Base-by-base conservation (phyloP, 2,797 vertebrate genomes). In the Cossypha heuglini region DNA sequence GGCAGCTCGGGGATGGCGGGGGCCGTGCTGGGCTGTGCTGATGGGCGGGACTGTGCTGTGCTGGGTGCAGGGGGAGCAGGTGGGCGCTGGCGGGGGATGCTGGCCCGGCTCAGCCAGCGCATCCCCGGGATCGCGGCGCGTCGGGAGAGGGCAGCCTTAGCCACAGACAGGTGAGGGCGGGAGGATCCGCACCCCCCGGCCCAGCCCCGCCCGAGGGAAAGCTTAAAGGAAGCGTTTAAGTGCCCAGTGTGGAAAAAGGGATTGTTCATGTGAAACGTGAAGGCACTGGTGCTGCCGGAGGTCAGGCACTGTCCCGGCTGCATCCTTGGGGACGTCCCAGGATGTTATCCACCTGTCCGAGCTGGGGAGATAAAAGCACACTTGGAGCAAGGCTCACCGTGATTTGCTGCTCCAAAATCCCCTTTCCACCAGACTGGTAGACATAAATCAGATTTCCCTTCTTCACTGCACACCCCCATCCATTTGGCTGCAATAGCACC, bases 141-240 rank as follows among this genome's bases (percentile, higher is more conserved):
- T 94, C 96, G 26, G 92, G 87, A 97, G 97, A 96, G 94, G 97
- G 97, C 96, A 95, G 64, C 78, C 95, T 95, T 68, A 3, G 13
- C 96, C 66, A 0, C 24, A 0, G 29, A 59, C 13, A 35, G 80
- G 45, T 31, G 55, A 67, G 48, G 35, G 48, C 0, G 7, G 61
- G 29, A 74, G 13, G 26, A 45, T 19, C 74, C 3, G 1, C 51
- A 14, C 1, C 42, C 37, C 10, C 21, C 2, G 1, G 35, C 24
- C 46, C 48, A 8, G 73, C 55, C 26, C 55, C 4, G 21, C 4
- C 48, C 18, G 26, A 8, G 83, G 29, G 33, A 69, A 72, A 62
- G 67, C 45, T 25, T 21, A 33, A 54, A 54, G 6, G 21, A 72
- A 26, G 68, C 9, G 5, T 42, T 52, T 17, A 24, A 58, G n/a